These are phyloP conservation scores for Lycaena phlaeas DNA, from an alignment of 2,888 invertebrate genomes.

Conservation along the genomic window DNA sequence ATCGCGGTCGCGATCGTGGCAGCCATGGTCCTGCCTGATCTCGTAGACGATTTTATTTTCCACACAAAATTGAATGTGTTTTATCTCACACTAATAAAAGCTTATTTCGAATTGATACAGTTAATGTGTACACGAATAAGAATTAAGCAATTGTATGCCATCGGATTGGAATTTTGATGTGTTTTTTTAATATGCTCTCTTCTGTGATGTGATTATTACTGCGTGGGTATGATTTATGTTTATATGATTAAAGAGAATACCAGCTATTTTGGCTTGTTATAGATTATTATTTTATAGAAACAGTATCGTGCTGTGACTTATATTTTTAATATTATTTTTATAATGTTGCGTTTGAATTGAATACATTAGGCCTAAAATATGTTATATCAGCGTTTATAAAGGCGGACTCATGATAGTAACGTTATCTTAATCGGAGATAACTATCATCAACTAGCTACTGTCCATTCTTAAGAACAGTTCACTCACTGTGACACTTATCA, in stretches of 20 bases:
- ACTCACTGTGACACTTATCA: too few relatives aligned
- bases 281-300: slow-evolving; percentile 1
- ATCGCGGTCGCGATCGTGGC: slow-evolving; percentile 9
- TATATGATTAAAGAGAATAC: background rate
- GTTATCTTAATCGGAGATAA: too few relatives aligned
- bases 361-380: too few relatives aligned
- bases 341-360: too few relatives aligned
- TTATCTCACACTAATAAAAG: background rate
- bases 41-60: background rate
- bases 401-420: too few relatives aligned
- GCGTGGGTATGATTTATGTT: slow-evolving; percentile 6
- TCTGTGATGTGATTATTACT: background rate
- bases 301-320: slow-evolving; percentile 7
- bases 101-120: background rate
- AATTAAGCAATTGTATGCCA: background rate
- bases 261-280: background rate
- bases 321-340: background rate
- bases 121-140: too few relatives aligned
- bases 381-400: too few relatives aligned
- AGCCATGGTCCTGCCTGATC: background rate
- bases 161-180: background rate
- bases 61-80: background rate
- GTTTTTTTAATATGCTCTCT: slow-evolving; percentile 1
- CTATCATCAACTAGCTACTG: too few relatives aligned
- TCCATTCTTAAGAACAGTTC: too few relatives aligned